A percentile compares a stretch with the other conserved stretches of the same genome.
These are phyloP conservation scores for Conger conger DNA, from an alignment of 2,113 vertebrate species.

Conservation along the genomic window DNA sequence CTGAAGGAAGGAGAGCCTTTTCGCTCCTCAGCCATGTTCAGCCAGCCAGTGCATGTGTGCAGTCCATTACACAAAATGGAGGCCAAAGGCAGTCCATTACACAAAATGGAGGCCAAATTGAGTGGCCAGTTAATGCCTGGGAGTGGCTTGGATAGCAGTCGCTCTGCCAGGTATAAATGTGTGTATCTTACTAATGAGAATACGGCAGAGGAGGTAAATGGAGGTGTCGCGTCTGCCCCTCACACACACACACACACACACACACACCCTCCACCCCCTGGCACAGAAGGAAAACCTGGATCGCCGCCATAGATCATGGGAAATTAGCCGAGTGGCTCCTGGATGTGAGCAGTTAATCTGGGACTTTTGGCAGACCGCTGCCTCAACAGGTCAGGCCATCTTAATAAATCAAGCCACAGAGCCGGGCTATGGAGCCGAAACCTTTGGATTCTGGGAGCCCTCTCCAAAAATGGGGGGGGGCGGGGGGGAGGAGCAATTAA, in stretches of 20 bases:
- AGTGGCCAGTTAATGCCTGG: background rate
- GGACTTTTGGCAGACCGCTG: slow-evolving; percentile 78
- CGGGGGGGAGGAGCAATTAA: slow-evolving; percentile 30
- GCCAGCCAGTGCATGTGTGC: background rate
- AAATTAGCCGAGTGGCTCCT: slow-evolving; percentile 75
- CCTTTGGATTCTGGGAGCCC: slow-evolving; percentile 17
- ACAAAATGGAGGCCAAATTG: background rate
- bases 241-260: too few species aligned
- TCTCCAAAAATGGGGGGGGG: slow-evolving; percentile 27
- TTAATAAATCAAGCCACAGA: slow-evolving; percentile 72
- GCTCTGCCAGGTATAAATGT: slow-evolving; percentile 23
- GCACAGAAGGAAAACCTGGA: slow-evolving; percentile 65
- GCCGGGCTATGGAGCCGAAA: slow-evolving; percentile 48
- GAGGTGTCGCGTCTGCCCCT: slow-evolving; percentile 20
- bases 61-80: background rate
- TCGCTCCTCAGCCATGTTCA: background rate
- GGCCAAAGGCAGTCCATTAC: background rate
- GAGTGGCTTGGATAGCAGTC: background rate
- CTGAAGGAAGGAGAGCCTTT: background rate
- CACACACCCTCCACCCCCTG: slow-evolving; percentile 38
- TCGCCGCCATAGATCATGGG: slow-evolving; percentile 75
- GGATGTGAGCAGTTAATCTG: slow-evolving; percentile 76
- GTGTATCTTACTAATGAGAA: slow-evolving; percentile 40
- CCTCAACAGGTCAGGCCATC: slow-evolving; percentile 80
- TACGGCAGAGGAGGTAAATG: slow-evolving; percentile 42